Base-by-base conservation (phyloP, 2,888 invertebrate species). In the Ommatoiulus sabulosus region DNA sequence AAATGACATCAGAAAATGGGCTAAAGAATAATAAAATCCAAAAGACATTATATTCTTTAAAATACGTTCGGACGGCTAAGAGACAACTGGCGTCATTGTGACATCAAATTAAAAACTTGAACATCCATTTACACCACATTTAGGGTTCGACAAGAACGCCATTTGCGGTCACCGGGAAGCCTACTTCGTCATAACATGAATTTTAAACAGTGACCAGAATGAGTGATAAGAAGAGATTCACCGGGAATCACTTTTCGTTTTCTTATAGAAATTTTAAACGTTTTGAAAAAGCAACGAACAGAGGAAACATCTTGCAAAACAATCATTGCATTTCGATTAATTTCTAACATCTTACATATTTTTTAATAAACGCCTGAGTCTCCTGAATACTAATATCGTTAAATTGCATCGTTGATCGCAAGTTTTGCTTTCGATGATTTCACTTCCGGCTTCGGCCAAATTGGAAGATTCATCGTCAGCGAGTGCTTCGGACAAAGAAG, bases 391-490 rank as follows among this genome's bases (percentile, higher is more conserved):
- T 15, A 88, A 17, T 17, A 88, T 46, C 80, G 88, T 87, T 17
- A 88, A 20, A 35, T 88, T 86, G 72, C 88, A 88, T 87, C 88
- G n/a, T 46, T 88, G 88, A 44, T 88, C 87, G 43, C 88, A 88
- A 0, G 80, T 72, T 24, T 86, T 87, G 35, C 87, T 63, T 63
- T 88, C 88, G 7, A 88, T 87, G 3, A 88, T 1, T 57, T 88
- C 88, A 44, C 85, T 85, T 52, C 86, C 88, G 10, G 88, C 24
- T 12, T 44, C 88, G 43, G 87, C 88, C 24, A 24, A 15, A 44
- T 85, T 52, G 44, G 48, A 43, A 44, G 48, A 86, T 43, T 84
- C 84, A 8, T 44, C 85, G 43, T 57, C 87, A 5, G 85, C 85
- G 0, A 80, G 10, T 2, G 80, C 10, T n/a, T 44, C 44, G 3